Percentiles rank a stretch among this genome's conserved stretches.
These are phyloP conservation scores for Rhabdomys dilectus DNA, from an alignment of 2,113 vertebrate genomes.

Conservation along the genomic window DNA sequence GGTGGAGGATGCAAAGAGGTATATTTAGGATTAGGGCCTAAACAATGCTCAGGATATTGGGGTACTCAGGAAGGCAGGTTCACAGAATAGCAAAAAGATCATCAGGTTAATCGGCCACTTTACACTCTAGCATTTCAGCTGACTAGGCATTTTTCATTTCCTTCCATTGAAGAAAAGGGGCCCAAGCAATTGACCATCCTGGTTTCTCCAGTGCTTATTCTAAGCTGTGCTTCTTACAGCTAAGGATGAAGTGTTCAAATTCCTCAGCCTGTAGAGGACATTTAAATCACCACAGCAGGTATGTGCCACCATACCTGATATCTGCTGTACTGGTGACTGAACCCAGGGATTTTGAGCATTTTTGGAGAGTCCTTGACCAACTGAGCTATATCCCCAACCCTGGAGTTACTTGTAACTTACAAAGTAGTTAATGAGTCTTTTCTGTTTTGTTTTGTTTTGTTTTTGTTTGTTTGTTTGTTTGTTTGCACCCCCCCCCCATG, in stretches of 20 bases:
- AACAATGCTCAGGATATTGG: not conserved
- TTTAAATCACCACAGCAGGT: not conserved
- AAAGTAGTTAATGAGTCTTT: not conserved
- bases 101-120: not conserved
- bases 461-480: no score
- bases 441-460: no score
- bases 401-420: not conserved
- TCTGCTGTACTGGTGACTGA: no score
- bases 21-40: not conserved
- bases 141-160: not conserved
- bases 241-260: not conserved
- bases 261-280: not conserved
- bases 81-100: not conserved
- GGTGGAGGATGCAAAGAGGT: not conserved
- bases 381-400: not conserved
- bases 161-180: not conserved
- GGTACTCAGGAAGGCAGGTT: not conserved
- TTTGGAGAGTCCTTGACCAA: no score
- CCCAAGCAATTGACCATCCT: not conserved
- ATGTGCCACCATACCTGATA: not conserved
- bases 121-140: not conserved
- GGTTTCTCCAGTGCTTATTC: not conserved
- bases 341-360: not conserved
- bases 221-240: not conserved
- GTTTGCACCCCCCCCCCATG: no score